Evolutionary conservation across 1,140 invertebrate species (phyloP).

Genomic region (Galleria mellonella): DNA sequence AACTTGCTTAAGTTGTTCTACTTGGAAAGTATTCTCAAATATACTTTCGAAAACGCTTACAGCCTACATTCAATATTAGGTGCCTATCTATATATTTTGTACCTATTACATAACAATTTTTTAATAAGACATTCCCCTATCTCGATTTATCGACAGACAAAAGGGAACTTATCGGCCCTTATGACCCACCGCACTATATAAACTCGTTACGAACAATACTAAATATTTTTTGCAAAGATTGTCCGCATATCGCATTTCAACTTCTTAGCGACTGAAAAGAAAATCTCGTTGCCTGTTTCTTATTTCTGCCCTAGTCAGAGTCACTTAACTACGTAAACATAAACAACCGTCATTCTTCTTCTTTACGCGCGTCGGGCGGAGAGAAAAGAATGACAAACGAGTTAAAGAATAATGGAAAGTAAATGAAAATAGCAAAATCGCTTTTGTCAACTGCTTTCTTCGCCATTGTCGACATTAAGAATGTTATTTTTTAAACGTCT

Average conservation of each 20-base stretch:
- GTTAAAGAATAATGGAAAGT: constrained; percentile 68
- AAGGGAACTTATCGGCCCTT: too few relatives aligned
- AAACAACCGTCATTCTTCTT: constrained; percentile 60
- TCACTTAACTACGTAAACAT: constrained; percentile 58
- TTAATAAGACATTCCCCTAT: too few relatives aligned
- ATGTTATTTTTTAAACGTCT: too few relatives aligned
- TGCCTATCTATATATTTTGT: too few relatives aligned
- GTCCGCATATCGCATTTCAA: constrained; percentile 1
- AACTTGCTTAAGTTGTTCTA: too few relatives aligned
- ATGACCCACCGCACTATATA: too few relatives aligned
- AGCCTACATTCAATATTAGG: too few relatives aligned
- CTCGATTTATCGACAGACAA: too few relatives aligned
- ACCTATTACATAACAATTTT: too few relatives aligned
- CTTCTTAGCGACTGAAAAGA: background rate
- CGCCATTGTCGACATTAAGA: constrained; percentile 22
- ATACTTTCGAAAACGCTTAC: too few relatives aligned
- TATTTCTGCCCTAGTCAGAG: constrained; percentile 32
- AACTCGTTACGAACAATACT: too few relatives aligned
- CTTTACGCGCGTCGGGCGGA: constrained; percentile 38
- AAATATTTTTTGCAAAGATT: constrained; percentile 1
- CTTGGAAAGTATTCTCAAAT: too few relatives aligned
- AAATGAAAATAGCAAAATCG: constrained; percentile 65
- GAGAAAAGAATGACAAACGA: constrained; percentile 66
- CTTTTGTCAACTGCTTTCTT: constrained; percentile 52
- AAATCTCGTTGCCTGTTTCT: constrained; percentile 28